These are phyloP conservation scores for Diarsia rubi DNA, from an alignment of 2,888 invertebrate genomes.

Conservation along the genomic window DNA sequence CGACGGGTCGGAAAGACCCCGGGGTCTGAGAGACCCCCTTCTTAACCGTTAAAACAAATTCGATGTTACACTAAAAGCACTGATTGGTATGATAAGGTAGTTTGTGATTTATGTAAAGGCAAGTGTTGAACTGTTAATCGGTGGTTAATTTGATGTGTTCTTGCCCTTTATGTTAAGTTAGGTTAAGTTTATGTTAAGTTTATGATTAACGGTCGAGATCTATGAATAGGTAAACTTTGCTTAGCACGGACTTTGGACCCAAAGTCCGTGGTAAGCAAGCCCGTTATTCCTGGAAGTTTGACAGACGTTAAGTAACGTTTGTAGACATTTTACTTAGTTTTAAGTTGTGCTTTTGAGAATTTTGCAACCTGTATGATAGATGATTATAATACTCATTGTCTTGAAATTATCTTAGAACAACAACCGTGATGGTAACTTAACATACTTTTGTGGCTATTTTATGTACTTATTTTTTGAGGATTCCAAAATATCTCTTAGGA, in stretches of 20 bases:
- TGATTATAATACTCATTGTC: too few relatives aligned
- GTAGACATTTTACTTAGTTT: background rate
- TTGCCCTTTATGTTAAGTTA: too few relatives aligned
- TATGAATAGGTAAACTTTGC: background rate
- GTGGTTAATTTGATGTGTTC: slow-evolving; percentile 1
- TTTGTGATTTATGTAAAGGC: slow-evolving; percentile 17
- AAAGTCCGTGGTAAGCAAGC: too few relatives aligned
- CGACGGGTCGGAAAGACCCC: slow-evolving; percentile 56
- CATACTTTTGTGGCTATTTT: too few relatives aligned
- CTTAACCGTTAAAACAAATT: slow-evolving; percentile 66
- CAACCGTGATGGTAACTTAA: too few relatives aligned
- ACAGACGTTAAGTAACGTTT: background rate
- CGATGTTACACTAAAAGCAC: slow-evolving; percentile 58
- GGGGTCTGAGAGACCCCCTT: slow-evolving; percentile 33
- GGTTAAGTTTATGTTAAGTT: too few relatives aligned
- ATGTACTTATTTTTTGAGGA: too few relatives aligned
- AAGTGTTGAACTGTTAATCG: slow-evolving; percentile 13
- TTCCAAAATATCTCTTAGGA: too few relatives aligned
- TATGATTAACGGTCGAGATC: background rate
- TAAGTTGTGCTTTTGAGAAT: background rate
- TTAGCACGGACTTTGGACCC: background rate
- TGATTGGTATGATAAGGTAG: slow-evolving; percentile 42
- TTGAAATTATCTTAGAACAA: too few relatives aligned
- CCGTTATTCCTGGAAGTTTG: background rate
- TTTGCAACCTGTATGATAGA: too few relatives aligned